Evolutionary conservation across 2,113 vertebrate genomes (phyloP), one percentile per base, ranked within the genome.

Genomic region (Phrynosoma platyrhinos): DNA sequence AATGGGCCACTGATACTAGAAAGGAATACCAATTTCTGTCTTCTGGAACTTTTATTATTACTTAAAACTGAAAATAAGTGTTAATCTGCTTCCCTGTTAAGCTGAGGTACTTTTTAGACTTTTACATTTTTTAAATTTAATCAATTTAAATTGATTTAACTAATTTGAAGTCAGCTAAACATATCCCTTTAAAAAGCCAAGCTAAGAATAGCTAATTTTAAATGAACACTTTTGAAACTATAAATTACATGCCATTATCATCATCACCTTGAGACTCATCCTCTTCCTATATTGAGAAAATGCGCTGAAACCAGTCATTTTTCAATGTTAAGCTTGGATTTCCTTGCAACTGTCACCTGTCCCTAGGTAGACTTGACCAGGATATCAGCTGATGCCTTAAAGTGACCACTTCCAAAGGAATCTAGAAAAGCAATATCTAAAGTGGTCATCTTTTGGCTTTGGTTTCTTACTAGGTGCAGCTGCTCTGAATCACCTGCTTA

Each of bases 391-490:
- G 18, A 62, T 62, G 58, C 58, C 58, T 62, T 58, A 75, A 89
- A 58, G 76, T 4, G 0, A 68, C 68, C 79, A 42, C 23, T 85
- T 68, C 42, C 69, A 62, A 62, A 16, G 1, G 58, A 13, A 62
- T 62, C 58, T 62, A 62, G 3, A 3, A 62, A 62, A 62, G 58
- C 18, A 18, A 14, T 62, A 62, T 62, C 58, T 62, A 62, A 62
- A 62, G 58, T 16, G 13, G 42, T 47, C 42, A 47, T 6, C 42
- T 47, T 47, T 2, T 3, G 42, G 42, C 42, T 47, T 47, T 23
- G 20, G 87, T 92, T 92, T 85, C 79, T 79, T 55, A 93, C 71
- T 68, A 88, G 89, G 87, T 62, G 20, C 8, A 85, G 55, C 8
- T 83, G 72, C 55, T 42, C 6, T 30, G 32, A 36, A 21, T 64